phyloP scores from a whole-genome alignment of 2,797 vertebrate genomes.

The Falco biarmicus region DNA sequence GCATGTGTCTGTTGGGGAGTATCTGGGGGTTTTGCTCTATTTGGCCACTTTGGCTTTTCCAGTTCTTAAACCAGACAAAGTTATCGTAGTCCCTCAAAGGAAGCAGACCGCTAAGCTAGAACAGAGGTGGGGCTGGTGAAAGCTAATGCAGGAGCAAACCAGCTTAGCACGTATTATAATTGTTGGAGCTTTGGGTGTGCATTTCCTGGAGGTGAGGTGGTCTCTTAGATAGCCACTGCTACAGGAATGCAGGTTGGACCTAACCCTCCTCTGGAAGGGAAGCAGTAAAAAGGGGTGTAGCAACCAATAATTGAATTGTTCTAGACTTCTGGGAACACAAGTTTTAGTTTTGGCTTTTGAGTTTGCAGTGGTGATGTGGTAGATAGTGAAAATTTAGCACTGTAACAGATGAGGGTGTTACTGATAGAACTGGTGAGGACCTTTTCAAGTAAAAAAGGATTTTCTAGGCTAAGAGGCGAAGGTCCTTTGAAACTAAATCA shows the following conservation, averaged over 20 bases:
- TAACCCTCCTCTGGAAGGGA: slow-evolving; percentile 17
- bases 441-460: background rate
- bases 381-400: background rate
- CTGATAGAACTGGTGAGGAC: background rate
- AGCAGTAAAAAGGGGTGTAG: slow-evolving; percentile 47
- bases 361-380: background rate
- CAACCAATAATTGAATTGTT: slow-evolving; percentile 4
- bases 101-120: background rate
- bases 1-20: background rate
- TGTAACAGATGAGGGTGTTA: background rate
- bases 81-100: background rate
- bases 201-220: slow-evolving; percentile 55
- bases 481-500: background rate
- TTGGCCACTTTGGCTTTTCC: background rate
- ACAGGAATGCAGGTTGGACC: background rate
- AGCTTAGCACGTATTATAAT: background rate
- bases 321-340: background rate
- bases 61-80: background rate
- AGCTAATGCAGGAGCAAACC: background rate
- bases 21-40: background rate
- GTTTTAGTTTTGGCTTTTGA: background rate
- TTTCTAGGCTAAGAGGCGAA: background rate
- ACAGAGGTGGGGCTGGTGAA: slow-evolving; percentile 21
- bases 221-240: background rate
- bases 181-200: slow-evolving; percentile 63